Percentiles rank a stretch among this genome's conserved stretches.
Evolutionary conservation across 1,140 invertebrate species (phyloP).

Genomic region (Calliopsis andreniformis): DNA sequence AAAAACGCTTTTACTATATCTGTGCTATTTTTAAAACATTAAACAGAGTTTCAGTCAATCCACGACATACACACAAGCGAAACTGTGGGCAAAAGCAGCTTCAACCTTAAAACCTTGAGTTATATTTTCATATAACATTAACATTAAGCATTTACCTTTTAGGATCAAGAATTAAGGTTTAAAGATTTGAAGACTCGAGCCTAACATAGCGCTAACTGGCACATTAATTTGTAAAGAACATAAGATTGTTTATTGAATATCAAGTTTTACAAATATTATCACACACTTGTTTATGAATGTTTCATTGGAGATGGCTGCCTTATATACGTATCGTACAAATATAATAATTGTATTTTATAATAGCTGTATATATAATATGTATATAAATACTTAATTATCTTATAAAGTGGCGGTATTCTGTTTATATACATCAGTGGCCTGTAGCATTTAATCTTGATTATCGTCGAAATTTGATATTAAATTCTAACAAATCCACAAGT

Average conservation of each 20-base stretch:
- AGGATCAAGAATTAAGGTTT: no score
- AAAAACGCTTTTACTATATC: no score
- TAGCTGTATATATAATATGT: conserved; percentile 40
- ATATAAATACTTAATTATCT: conserved; percentile 75
- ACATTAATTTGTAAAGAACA: conserved; percentile 69
- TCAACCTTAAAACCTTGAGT: no score
- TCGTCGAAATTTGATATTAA: conserved; percentile 41
- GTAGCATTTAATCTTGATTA: conserved; percentile 25
- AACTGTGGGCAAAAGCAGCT: no score
- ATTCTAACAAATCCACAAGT: conserved; percentile 46
- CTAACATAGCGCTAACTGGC: neutral
- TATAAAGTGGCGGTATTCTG: conserved; percentile 68
- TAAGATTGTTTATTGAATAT: conserved; percentile 78
- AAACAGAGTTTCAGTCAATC: no score
- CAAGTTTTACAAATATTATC: conserved; percentile 81
- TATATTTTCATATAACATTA: no score
- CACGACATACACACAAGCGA: no score
- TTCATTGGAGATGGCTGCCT: conserved; percentile 71
- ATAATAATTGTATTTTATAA: conserved; percentile 75
- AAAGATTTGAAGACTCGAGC: no score
- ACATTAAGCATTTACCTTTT: no score
- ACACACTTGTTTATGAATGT: conserved; percentile 80
- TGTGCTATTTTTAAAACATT: no score
- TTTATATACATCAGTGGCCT: conserved; percentile 72
- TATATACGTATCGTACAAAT: conserved; percentile 77